Percentiles rank a stretch among this genome's conserved stretches.
phyloP scores from a whole-genome alignment of 2,888 invertebrate species.

The Darwinula stevensoni region DNA sequence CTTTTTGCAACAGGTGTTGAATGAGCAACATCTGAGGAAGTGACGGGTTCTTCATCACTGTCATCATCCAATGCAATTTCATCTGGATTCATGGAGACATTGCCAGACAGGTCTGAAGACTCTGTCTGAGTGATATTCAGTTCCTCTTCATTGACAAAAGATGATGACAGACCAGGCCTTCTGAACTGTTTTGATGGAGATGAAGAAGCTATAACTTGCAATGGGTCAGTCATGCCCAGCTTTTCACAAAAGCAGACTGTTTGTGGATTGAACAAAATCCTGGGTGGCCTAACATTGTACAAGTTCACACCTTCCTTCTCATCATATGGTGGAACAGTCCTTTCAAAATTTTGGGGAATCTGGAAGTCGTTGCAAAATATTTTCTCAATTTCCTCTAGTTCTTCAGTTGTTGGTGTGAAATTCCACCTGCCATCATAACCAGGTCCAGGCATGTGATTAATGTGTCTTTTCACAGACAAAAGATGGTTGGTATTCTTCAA shows the following conservation, averaged over 20 bases:
- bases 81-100: constrained; percentile 11
- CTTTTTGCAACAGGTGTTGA: too few species aligned
- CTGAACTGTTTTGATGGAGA: not conserved
- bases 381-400: constrained; percentile 29
- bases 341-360: constrained; percentile 52
- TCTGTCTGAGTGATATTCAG: not conserved
- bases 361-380: constrained; percentile 32
- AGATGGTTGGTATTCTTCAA: constrained; percentile 66
- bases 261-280: constrained; percentile 18
- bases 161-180: not conserved
- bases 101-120: constrained; percentile 5
- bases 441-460: constrained; percentile 53
- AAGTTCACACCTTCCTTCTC: constrained; percentile 7
- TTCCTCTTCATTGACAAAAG: not conserved
- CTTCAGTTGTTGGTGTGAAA: constrained; percentile 40
- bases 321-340: constrained; percentile 28
- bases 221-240: constrained; percentile 46
- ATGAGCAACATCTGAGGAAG: too few species aligned
- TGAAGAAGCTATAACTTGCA: constrained; percentile 16
- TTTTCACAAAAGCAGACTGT: constrained; percentile 20
- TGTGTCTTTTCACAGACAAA: constrained; percentile 32
- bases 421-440: constrained; percentile 34
- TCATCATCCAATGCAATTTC: constrained; percentile 13
- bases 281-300: constrained; percentile 8
- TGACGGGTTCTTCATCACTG: constrained; percentile 8